A percentile compares a stretch with the other conserved stretches of the same genome.
phyloP scores from a whole-genome alignment of 2,797 vertebrate species.

The Salmo trutta region DNA sequence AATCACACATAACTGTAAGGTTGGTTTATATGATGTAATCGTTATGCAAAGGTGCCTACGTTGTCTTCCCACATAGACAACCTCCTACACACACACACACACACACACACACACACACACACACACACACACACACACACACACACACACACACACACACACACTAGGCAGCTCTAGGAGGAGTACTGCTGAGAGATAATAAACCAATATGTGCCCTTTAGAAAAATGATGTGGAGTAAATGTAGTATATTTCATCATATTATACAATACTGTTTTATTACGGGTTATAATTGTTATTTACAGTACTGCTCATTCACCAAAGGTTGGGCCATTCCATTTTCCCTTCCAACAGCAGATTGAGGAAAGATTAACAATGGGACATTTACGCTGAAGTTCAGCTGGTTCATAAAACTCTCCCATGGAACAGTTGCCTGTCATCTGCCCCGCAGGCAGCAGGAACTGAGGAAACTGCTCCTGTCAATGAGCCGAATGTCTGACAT shows the following conservation, averaged over 20 bases:
- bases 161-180: conserved; percentile 1
- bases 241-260: neutral
- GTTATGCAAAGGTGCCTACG: neutral
- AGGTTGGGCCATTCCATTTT: conserved; percentile 12
- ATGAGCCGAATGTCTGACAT: neutral
- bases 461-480: neutral
- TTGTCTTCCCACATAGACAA: neutral
- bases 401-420: conserved; percentile 24
- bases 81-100: neutral
- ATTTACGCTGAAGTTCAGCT: neutral
- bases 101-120: no score
- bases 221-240: conserved; percentile 30
- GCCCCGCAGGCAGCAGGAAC: neutral
- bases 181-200: conserved; percentile 5
- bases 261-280: neutral
- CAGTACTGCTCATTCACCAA: conserved; percentile 17
- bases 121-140: no score
- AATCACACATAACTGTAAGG: neutral
- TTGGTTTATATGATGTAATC: neutral
- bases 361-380: conserved; percentile 18
- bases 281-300: neutral
- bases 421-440: conserved; percentile 6
- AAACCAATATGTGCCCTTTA: conserved; percentile 38
- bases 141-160: neutral
- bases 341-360: conserved; percentile 23